Conservation (phyloP, 2,113 vertebrate genomes). For the Sterrhoptilus dennistouni region DNA sequence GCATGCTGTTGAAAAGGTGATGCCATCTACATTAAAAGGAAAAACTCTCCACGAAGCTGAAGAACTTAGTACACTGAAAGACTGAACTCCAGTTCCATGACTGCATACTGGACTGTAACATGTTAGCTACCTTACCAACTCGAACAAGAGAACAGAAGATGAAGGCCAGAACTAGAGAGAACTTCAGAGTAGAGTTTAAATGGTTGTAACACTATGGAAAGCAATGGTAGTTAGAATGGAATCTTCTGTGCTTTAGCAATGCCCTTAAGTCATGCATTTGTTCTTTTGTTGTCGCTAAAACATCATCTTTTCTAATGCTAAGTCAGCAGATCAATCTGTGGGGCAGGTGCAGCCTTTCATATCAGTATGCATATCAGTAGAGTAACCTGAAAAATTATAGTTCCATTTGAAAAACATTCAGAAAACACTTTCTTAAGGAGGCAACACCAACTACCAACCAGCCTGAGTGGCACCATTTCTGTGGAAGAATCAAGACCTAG, state of each 20-base stretch:
- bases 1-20: not conserved
- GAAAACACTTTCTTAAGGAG: not conserved
- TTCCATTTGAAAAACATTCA: not conserved
- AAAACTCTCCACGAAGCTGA: not conserved
- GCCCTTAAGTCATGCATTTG: not conserved
- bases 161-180: not conserved
- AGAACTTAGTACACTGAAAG: not conserved
- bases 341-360: not conserved
- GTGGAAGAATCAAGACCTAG: not conserved
- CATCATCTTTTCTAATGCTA: not conserved
- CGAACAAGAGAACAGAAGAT: not conserved
- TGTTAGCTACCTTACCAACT: not conserved
- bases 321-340: not conserved
- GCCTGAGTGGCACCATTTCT: not conserved
- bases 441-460: not conserved
- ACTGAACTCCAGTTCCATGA: not conserved
- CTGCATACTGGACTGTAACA: not conserved
- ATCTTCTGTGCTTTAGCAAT: not conserved
- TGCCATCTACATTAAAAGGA: not conserved
- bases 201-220: not conserved
- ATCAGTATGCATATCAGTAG: not conserved
- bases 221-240: not conserved
- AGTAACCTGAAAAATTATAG: not conserved
- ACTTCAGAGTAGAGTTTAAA: not conserved
- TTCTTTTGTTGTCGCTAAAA: not conserved